These are phyloP conservation scores for Reinhardtius hippoglossoides DNA, from an alignment of 2,113 vertebrate species.

Conservation along the genomic window DNA sequence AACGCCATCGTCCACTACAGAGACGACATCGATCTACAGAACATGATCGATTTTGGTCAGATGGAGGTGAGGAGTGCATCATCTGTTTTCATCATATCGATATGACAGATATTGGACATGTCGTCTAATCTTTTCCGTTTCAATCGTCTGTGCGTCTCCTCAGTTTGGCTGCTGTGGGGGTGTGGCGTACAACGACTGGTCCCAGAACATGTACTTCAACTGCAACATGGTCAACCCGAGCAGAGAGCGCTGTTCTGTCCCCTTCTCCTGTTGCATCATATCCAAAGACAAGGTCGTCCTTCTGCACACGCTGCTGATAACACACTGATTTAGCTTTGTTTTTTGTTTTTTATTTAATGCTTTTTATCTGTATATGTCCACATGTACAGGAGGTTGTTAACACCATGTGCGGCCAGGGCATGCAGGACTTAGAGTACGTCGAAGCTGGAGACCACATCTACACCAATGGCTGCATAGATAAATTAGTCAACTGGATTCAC, in stretches of 20 bases:
- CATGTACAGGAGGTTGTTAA: slow-evolving; percentile 87
- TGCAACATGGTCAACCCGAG: slow-evolving; percentile 86
- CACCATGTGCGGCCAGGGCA: slow-evolving; percentile 92
- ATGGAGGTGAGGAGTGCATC: slow-evolving; percentile 81
- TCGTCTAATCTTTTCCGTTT: slow-evolving; percentile 3
- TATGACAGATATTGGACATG: not conserved
- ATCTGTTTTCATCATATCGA: no score
- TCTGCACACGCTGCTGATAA: no score
- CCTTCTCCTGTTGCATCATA: slow-evolving; percentile 89
- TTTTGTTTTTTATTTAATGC: not conserved
- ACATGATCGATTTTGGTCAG: slow-evolving; percentile 93
- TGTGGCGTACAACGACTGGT: slow-evolving; percentile 89
- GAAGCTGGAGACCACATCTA: slow-evolving; percentile 85
- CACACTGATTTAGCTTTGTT: not conserved
- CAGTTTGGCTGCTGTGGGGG: slow-evolving; percentile 93
- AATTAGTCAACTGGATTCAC: slow-evolving; percentile 92
- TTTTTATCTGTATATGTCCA: not conserved
- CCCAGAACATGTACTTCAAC: slow-evolving; percentile 92
- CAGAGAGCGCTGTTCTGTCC: slow-evolving; percentile 91
- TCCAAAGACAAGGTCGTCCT: slow-evolving; percentile 77
- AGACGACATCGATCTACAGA: slow-evolving; percentile 92
- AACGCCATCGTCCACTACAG: slow-evolving; percentile 90
- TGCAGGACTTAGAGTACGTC: slow-evolving; percentile 83
- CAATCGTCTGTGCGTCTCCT: slow-evolving; percentile 2
- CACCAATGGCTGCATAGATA: slow-evolving; percentile 94